Percentiles rank a stretch among this genome's conserved stretches.
Evolutionary conservation across 53 echinoderm and acorn worm species (phyloP).

Genomic region (Crossaster papposus): DNA sequence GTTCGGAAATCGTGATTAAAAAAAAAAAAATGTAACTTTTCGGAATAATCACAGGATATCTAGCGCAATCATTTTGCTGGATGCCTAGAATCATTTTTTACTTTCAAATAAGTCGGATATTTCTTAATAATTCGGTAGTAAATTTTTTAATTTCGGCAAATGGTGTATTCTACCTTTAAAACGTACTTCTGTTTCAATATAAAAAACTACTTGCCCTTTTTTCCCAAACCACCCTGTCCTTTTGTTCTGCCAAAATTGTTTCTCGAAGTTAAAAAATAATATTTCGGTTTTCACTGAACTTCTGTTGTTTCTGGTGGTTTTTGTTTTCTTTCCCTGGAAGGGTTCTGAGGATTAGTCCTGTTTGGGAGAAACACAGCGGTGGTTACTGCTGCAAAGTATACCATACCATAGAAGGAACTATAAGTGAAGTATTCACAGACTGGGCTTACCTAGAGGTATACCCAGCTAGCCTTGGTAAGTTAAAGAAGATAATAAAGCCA

Average conservation of each 20-base stretch:
- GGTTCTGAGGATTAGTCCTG: constrained; percentile 47
- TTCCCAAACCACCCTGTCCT: no score
- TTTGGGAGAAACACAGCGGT: constrained; percentile 49
- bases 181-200: no score
- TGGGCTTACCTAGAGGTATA: constrained; percentile 69
- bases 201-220: no score
- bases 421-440: constrained; percentile 46
- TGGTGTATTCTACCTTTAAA: no score
- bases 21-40: no score
- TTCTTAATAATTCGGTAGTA: no score
- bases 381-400: constrained; percentile 77
- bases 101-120: no score
- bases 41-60: no score
- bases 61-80: no score
- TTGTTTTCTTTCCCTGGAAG: not conserved
- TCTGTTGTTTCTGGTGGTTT: not conserved
- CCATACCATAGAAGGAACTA: constrained; percentile 51
- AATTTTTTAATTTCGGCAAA: no score
- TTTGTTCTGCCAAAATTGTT: not conserved
- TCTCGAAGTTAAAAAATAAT: not conserved
- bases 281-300: not conserved
- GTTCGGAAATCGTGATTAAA: no score
- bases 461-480: constrained; percentile 42
- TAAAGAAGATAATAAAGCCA: not conserved
- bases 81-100: no score